Base-by-base conservation (phyloP, 2,888 invertebrate genomes). In the Drosophila paracracens region DNA sequence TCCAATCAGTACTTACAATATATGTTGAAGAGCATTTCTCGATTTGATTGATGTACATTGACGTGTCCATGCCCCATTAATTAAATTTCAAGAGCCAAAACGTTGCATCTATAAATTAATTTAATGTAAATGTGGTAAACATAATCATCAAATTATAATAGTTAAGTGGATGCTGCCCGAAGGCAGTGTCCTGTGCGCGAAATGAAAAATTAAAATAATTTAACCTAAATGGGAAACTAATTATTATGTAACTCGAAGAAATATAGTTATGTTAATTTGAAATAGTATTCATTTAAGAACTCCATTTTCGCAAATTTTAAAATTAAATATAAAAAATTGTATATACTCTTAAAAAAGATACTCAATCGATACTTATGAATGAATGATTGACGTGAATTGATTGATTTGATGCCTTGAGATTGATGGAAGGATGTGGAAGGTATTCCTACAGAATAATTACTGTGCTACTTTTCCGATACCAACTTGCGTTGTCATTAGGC, bases 41-140 rank as follows among this genome's bases (percentile, higher is more conserved):
- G 57, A 73, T 69, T 74, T 85, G 90, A 85, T 85, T 90, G 87
- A 85, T 89, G 88, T 66, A 51, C 63, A 78, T 83, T 81, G 78
- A 88, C 78, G 70, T 76, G 67, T 62, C 70, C 71, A 74, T 77
- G 84, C 68, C 81, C 69, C 86, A 88, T 88, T 89, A 89, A 84
- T 59, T 84, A 65, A 10, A 31, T 50, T 68, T 84, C 50, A 72
- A 82, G 74, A 70, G 40, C 62, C 50, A 52, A 66, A 84, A 65
- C 43, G 33, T 35, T 57, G 66, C 61, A 71, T 50, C 52, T 68
- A 67, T 40, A 67, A 66, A 74, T 85, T 82, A 88, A 84, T 89
- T 76, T 72, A 85, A 89, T 84, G 80, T 80, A 89, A 88, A 79
- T 84, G 68, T 76, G 64, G 61, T 38, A 31, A 59, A 56, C 51